phyloP scores from a whole-genome alignment of 2,113 vertebrate species.

The Gambusia affinis region DNA sequence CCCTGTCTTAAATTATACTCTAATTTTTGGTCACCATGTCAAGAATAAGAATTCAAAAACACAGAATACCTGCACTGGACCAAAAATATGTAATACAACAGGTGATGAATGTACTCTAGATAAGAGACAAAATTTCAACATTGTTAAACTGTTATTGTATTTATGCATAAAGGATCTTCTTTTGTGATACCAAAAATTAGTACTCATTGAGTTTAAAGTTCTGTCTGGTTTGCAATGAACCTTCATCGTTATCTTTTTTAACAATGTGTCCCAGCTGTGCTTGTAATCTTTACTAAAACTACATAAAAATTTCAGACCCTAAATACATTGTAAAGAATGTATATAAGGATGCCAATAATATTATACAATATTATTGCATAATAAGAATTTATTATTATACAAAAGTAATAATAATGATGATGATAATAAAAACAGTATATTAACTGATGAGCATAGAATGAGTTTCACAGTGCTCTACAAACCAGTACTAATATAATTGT shows the following conservation, averaged over 20 bases:
- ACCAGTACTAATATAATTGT: not conserved
- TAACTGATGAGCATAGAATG: too few species aligned
- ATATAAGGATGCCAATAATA: not conserved
- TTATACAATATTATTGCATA: too few species aligned
- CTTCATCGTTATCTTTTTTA: not conserved
- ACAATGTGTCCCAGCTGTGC: not conserved
- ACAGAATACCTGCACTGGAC: not conserved
- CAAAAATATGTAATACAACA: not conserved
- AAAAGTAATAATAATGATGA: too few species aligned
- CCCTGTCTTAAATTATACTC: too few species aligned
- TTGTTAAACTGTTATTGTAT: conserved; percentile 28
- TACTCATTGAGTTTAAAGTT: conserved; percentile 61
- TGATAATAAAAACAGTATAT: too few species aligned
- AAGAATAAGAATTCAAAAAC: not conserved
- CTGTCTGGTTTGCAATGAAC: conserved; percentile 73
- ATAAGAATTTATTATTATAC: too few species aligned
- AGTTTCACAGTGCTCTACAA: not conserved
- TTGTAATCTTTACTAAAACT: not conserved
- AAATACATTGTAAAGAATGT: not conserved
- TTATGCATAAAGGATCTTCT: conserved; percentile 43
- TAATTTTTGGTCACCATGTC: not conserved
- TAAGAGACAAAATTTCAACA: conserved; percentile 9
- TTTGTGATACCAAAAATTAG: conserved; percentile 75
- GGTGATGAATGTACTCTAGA: not conserved
- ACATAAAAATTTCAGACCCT: not conserved